phyloP scores from a whole-genome alignment of 2,888 invertebrate genomes.

The Magallana nippona region DNA sequence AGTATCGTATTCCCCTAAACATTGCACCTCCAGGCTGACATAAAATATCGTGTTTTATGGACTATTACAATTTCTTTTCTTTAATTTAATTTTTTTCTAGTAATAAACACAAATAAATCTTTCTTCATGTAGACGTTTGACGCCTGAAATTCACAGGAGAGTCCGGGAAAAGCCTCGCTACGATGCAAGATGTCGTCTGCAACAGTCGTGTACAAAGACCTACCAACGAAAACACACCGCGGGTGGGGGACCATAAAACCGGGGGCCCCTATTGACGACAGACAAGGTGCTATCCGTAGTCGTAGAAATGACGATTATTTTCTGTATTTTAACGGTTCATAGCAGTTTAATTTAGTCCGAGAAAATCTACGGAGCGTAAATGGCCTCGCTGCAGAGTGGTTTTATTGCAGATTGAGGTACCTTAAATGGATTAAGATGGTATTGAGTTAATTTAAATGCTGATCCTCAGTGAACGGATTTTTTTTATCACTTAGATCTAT shows the following conservation, averaged over 20 bases:
- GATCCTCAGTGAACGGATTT: slow-evolving; percentile 8
- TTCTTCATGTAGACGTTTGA: slow-evolving; percentile 27
- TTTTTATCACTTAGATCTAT: slow-evolving; percentile 12
- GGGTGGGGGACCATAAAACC: slow-evolving; percentile 24
- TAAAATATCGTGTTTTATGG: slow-evolving; percentile 31
- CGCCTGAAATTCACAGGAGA: slow-evolving; percentile 35
- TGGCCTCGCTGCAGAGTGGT: slow-evolving; percentile 17
- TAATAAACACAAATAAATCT: slow-evolving; percentile 32
- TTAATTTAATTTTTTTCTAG: slow-evolving; percentile 19
- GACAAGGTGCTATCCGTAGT: neutral
- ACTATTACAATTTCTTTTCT: slow-evolving; percentile 18
- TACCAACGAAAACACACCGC: neutral
- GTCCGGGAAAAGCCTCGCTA: neutral
- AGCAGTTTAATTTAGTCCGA: slow-evolving; percentile 32
- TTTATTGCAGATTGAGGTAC: slow-evolving; percentile 33
- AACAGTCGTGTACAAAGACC: slow-evolving; percentile 16
- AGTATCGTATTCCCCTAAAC: slow-evolving; percentile 11
- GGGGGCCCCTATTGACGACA: neutral
- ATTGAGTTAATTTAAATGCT: slow-evolving; percentile 29
- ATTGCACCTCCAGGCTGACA: slow-evolving; percentile 5
- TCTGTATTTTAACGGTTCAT: slow-evolving; percentile 20
- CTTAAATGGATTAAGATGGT: slow-evolving; percentile 32
- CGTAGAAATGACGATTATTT: slow-evolving; percentile 24
- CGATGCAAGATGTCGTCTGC: slow-evolving; percentile 19
- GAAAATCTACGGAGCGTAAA: slow-evolving; percentile 23